Conservation (phyloP, 2,888 invertebrate genomes). For the Hirtodrosophila alboralis region DNA sequence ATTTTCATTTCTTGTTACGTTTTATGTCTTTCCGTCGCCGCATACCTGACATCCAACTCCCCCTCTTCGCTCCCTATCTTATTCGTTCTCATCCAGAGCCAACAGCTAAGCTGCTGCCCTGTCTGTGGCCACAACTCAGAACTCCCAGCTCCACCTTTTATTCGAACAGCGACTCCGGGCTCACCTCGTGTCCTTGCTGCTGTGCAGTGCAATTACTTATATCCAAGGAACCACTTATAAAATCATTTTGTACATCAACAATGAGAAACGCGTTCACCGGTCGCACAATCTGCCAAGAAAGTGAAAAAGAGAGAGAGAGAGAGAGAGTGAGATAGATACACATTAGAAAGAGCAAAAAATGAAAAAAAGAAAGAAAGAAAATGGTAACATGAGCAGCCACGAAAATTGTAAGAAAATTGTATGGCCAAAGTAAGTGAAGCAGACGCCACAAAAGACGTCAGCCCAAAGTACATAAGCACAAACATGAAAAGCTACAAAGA, state of each 20-base stretch:
- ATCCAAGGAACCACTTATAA: slow-evolving; percentile 96
- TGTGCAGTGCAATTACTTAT: slow-evolving; percentile 96
- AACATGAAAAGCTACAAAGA: slow-evolving; percentile 72
- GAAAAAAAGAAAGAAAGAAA: slow-evolving; percentile 17
- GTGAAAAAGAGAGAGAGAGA: slow-evolving; percentile 39
- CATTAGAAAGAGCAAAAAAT: slow-evolving; percentile 28
- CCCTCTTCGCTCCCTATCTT: no score
- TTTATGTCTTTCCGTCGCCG: slow-evolving; percentile 76
- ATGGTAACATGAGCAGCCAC: slow-evolving; percentile 67
- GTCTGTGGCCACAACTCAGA: slow-evolving; percentile 62
- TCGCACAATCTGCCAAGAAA: slow-evolving; percentile 88
- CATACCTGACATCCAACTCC: slow-evolving; percentile 39
- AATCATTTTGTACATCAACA: slow-evolving; percentile 99
- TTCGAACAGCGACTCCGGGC: slow-evolving; percentile 38
- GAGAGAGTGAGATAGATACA: slow-evolving; percentile 36
- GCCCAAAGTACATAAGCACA: slow-evolving; percentile 59
- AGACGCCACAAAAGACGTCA: slow-evolving; percentile 68
- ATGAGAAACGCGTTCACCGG: slow-evolving; percentile 95
- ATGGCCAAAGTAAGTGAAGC: slow-evolving; percentile 71
- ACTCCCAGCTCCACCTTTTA: slow-evolving; percentile 40
- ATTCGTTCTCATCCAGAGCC: neutral
- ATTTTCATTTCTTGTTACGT: slow-evolving; percentile 78
- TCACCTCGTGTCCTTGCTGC: slow-evolving; percentile 93
- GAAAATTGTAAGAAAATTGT: slow-evolving; percentile 71
- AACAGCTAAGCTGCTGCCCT: slow-evolving; percentile 54